phyloP scores from a whole-genome alignment of 2,888 invertebrate species.

The Xestia c-nigrum region DNA sequence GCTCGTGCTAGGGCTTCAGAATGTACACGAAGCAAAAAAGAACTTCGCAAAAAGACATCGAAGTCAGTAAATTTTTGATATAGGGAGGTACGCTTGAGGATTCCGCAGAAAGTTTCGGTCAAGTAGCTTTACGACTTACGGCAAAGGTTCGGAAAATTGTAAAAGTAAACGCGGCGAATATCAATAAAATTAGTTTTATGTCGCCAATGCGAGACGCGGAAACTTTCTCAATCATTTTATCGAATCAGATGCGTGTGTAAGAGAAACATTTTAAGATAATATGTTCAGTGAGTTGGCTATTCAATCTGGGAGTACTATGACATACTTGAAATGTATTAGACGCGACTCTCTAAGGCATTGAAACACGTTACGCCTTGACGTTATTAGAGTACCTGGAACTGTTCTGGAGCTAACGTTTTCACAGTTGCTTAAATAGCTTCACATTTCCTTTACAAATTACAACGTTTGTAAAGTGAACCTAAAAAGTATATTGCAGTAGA shows the following conservation, averaged over 20 bases:
- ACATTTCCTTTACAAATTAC: conserved; percentile 32
- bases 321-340: conserved; percentile 59
- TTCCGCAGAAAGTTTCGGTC: conserved; percentile 73
- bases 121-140: conserved; percentile 73
- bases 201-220: conserved; percentile 66
- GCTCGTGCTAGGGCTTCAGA: conserved; percentile 4
- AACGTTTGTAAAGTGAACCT: conserved; percentile 14
- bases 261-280: conserved; percentile 52
- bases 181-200: conserved; percentile 77
- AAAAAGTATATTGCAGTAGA: background rate
- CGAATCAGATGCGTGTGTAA: conserved; percentile 62
- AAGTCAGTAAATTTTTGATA: conserved; percentile 74
- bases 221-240: conserved; percentile 72
- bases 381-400: conserved; percentile 42
- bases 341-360: conserved; percentile 38
- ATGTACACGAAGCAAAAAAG: conserved; percentile 55
- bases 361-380: conserved; percentile 47
- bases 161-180: conserved; percentile 72
- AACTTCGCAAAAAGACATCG: conserved; percentile 66
- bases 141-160: conserved; percentile 70
- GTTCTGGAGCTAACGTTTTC: conserved; percentile 24
- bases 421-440: conserved; percentile 12
- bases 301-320: conserved; percentile 51
- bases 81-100: conserved; percentile 66
- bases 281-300: conserved; percentile 51